Evolutionary conservation across 2,797 vertebrate species (phyloP).

Genomic region (Lagothrix lagotricha): DNA sequence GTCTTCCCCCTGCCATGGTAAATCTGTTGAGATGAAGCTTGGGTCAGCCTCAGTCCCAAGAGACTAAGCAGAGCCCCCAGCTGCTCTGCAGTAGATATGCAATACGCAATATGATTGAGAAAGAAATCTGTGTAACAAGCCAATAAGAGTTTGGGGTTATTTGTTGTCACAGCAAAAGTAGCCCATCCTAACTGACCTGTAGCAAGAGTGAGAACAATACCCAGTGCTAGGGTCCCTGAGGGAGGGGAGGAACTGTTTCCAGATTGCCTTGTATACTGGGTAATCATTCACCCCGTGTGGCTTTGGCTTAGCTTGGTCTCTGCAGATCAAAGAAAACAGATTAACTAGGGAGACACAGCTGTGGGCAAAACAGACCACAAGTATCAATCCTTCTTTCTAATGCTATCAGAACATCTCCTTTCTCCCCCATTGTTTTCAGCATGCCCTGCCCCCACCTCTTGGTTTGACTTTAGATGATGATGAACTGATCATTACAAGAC

Average conservation of each 20-base stretch:
- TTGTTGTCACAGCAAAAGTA: background rate
- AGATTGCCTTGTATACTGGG: background rate
- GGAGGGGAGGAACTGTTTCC: too few relatives aligned
- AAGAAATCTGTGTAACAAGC: background rate
- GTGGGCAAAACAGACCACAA: background rate
- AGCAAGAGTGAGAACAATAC: background rate
- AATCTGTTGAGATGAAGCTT: background rate
- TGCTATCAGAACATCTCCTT: background rate
- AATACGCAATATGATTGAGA: background rate
- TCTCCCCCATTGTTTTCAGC: accelerated
- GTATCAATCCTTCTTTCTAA: background rate
- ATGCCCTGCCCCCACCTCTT: too few relatives aligned
- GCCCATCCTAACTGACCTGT: too few relatives aligned
- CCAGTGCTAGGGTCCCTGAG: background rate
- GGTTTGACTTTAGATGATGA: background rate
- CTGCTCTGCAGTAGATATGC: background rate
- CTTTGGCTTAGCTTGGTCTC: background rate
- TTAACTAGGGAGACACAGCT: background rate
- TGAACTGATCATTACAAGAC: background rate
- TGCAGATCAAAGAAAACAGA: background rate
- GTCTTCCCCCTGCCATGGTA: background rate
- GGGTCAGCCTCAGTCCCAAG: background rate
- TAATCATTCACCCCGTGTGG: background rate
- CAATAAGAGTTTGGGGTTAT: background rate
- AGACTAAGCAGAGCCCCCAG: background rate